Base-by-base conservation (phyloP, 1,140 invertebrate genomes). In the Monomorium pharaonis region DNA sequence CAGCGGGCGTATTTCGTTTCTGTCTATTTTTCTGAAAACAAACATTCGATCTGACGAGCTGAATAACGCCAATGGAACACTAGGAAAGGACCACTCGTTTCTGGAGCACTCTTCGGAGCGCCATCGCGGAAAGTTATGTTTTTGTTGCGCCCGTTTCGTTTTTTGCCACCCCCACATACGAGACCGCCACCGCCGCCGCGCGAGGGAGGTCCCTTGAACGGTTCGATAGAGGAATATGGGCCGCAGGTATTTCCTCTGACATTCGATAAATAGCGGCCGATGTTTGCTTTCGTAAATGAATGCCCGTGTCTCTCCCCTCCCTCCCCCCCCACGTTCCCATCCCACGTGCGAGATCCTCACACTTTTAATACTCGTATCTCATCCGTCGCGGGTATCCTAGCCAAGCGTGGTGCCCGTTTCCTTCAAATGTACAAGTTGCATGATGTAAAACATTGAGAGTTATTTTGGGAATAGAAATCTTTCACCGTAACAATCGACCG, bases 21-120 rank as follows among this genome's bases (percentile, higher is more conserved):
- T 89, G 88, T 89, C 88, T 89, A 89, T 89, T 89, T 89, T 89
- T 89, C 88, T 88, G 87, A 89, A 89, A 89, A 89, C 87, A 89
- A 89, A 89, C 88, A 89, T 89, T 89, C 88, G 88, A 89, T 89
- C 88, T 89, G 88, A 89, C 88, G 88, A 89, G 88, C 87, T 89
- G 85, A 89, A 89, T 89, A 89, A 89, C 88, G 85, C 84, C 87
- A 76, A 89, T 89, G 84, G 88, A 89, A 89, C 88, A 89, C 88
- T 89, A 89, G 88, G 83, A 89, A 86, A 89, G 88, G 88, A 87
- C 89, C 88, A 90, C 89, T 90, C 89, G 88, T 90, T 89, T 62
- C 89, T 90, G 85, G 88, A 89, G 88, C 85, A 89, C 88, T 89
- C 88, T 89, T 89, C 88, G 85, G 76, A 85, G 84, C 88, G 88